Conservation (phyloP, 2,797 vertebrate species). For the Spondyliosoma cantharus region DNA sequence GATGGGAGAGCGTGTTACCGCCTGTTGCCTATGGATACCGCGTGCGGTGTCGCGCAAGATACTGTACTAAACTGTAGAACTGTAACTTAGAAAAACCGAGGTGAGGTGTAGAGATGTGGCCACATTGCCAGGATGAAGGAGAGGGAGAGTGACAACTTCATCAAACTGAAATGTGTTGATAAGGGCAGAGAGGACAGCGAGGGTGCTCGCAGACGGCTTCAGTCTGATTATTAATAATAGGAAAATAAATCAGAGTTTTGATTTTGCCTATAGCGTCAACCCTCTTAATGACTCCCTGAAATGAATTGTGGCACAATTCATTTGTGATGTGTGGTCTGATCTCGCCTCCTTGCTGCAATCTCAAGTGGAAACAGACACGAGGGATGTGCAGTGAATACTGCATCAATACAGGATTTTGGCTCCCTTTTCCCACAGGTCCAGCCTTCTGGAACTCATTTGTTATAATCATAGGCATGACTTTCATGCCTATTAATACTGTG, state of each 20-base stretch:
- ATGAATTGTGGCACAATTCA: constrained; percentile 60
- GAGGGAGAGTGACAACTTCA: constrained; percentile 20
- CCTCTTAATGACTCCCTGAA: constrained; percentile 62
- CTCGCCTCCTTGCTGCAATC: constrained; percentile 54
- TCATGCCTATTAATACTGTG: constrained; percentile 63
- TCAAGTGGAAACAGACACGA: constrained; percentile 56
- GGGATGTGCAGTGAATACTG: constrained; percentile 65
- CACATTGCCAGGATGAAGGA: neutral
- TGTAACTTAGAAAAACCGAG: neutral
- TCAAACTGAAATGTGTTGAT: constrained; percentile 11
- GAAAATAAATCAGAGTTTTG: constrained; percentile 60
- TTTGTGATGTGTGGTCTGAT: constrained; percentile 65
- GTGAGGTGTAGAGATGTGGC: neutral
- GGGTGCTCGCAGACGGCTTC: constrained; percentile 25
- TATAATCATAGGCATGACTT: constrained; percentile 73
- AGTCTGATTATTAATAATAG: constrained; percentile 60
- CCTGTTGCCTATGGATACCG: constrained; percentile 32
- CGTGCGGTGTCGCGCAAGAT: neutral
- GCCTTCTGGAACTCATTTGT: constrained; percentile 66
- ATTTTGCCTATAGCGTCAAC: constrained; percentile 46
- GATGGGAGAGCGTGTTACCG: constrained; percentile 34
- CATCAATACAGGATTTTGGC: constrained; percentile 60
- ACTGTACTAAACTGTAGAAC: constrained; percentile 5
- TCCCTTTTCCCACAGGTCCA: constrained; percentile 48
- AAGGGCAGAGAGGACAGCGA: constrained; percentile 36